These are phyloP conservation scores for Dolomedes plantarius DNA, from an alignment of 2,888 invertebrate genomes.

Conservation along the genomic window DNA sequence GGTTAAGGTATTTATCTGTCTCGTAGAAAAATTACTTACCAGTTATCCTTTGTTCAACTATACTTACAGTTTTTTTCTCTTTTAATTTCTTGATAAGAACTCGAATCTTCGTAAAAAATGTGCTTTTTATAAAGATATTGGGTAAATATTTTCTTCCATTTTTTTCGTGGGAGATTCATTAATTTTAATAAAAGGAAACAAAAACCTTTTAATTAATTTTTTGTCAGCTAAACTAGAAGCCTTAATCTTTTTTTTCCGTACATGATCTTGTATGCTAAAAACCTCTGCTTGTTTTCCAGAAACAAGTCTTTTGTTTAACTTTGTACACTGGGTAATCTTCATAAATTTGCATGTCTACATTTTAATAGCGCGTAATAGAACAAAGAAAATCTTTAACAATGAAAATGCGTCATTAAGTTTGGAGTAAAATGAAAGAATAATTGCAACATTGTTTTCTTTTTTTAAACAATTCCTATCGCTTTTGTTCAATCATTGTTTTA, in stretches of 20 bases:
- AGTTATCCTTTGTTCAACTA: too few species aligned
- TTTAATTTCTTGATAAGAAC: too few species aligned
- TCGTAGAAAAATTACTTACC: too few species aligned
- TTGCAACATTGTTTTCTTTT: neutral
- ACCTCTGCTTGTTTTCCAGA: too few species aligned
- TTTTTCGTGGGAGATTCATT: neutral
- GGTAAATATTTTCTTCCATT: too few species aligned
- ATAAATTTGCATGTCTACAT: neutral
- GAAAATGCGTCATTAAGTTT: neutral
- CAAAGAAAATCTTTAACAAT: neutral
- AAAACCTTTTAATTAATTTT: constrained; percentile 2
- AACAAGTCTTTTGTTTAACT: neutral
- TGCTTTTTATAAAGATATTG: neutral
- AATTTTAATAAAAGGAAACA: neutral
- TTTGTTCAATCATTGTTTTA: neutral
- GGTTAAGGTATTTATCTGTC: too few species aligned
- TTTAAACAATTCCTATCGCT: neutral
- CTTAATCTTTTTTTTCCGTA: neutral
- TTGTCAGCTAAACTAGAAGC: neutral
- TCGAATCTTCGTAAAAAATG: too few species aligned
- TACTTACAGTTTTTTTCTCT: too few species aligned
- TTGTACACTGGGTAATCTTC: neutral
- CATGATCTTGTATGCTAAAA: too few species aligned
- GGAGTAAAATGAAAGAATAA: neutral
- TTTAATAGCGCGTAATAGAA: neutral